These are phyloP conservation scores for Crocodylus rhombifer DNA, from an alignment of 2,797 vertebrate species.

Conservation along the genomic window DNA sequence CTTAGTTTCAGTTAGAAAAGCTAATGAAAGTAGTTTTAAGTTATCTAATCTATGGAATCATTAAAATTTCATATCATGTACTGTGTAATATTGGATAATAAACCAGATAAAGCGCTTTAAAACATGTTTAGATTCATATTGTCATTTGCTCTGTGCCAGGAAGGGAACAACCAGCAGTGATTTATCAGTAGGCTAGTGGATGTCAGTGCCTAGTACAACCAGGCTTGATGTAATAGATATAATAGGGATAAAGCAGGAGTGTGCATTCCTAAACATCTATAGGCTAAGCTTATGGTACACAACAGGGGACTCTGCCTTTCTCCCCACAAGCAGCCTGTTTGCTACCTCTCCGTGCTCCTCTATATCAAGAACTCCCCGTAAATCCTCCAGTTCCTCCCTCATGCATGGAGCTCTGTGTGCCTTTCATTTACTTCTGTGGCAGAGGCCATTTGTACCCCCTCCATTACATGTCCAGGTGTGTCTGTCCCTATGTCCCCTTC, in stretches of 20 bases:
- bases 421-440: neutral
- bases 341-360: rapidly evolving
- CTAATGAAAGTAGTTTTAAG: conserved; percentile 45
- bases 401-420: neutral
- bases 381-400: neutral
- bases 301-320: neutral
- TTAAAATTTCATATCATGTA: conserved; percentile 27
- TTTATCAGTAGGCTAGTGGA: conserved; percentile 25
- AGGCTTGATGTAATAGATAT: conserved; percentile 15
- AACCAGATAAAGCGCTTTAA: conserved; percentile 34
- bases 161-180: conserved; percentile 57
- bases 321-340: neutral
- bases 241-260: neutral
- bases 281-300: neutral
- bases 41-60: conserved; percentile 18
- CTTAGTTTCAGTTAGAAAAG: conserved; percentile 60
- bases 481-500: neutral
- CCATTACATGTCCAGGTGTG: rapidly evolving
- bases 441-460: rapidly evolving
- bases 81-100: conserved; percentile 18
- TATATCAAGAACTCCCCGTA: neutral
- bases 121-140: conserved; percentile 26
- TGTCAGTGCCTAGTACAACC: conserved; percentile 12
- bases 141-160: conserved; percentile 24
- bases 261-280: neutral